These are phyloP conservation scores for Athrips mouffetella DNA, from an alignment of 2,888 invertebrate species.

Conservation along the genomic window DNA sequence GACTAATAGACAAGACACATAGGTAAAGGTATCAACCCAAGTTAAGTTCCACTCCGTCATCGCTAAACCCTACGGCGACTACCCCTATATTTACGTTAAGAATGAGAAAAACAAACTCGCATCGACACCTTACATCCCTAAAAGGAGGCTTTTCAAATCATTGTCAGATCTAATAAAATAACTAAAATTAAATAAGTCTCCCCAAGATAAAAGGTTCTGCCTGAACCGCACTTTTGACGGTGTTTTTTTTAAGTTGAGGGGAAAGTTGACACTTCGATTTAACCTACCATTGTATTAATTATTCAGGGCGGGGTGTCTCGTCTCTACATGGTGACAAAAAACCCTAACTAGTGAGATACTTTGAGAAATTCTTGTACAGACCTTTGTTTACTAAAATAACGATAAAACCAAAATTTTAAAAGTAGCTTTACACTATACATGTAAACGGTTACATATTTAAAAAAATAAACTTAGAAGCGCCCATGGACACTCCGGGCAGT, in stretches of 20 bases:
- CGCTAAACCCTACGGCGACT: too few species aligned
- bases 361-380: not conserved
- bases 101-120: constrained; percentile 41
- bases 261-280: constrained; percentile 76
- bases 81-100: constrained; percentile 30
- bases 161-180: constrained; percentile 74
- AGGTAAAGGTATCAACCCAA: too few species aligned
- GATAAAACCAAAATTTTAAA: too few species aligned
- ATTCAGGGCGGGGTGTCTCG: constrained; percentile 62
- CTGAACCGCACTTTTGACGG: constrained; percentile 73
- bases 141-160: constrained; percentile 65
- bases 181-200: constrained; percentile 74
- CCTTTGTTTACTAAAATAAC: too few species aligned
- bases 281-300: constrained; percentile 78
- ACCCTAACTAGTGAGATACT: not conserved
- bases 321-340: not conserved
- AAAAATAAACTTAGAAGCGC: too few species aligned
- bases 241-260: constrained; percentile 70
- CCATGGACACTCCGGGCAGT: too few species aligned
- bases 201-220: constrained; percentile 74
- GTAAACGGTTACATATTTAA: too few species aligned
- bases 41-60: too few species aligned
- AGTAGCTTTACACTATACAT: too few species aligned
- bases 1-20: too few species aligned
- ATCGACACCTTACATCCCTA: constrained; percentile 36